These are phyloP conservation scores for Oceanodroma leucorhoa DNA, from an alignment of 2,797 vertebrate species.

Conservation along the genomic window DNA sequence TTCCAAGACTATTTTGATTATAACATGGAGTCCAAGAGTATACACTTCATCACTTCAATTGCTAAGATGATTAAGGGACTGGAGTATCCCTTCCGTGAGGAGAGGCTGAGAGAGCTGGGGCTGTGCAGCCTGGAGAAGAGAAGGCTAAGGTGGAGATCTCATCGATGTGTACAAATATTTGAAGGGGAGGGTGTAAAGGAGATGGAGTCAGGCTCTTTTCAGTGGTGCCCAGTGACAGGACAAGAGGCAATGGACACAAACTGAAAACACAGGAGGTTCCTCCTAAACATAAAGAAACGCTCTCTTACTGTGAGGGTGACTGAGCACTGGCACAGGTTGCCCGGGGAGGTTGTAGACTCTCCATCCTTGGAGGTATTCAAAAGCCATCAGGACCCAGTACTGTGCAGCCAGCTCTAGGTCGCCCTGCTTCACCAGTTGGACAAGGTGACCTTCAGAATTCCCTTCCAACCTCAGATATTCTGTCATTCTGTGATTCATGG, in stretches of 20 bases:
- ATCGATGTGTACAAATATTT: background rate
- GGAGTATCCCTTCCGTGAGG: background rate
- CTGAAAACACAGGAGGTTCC: background rate
- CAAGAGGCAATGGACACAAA: background rate
- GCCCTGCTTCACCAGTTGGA: background rate
- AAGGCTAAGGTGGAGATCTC: background rate
- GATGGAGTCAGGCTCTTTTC: background rate
- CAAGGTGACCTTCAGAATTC: background rate
- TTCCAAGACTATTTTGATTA: background rate
- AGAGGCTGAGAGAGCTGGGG: background rate
- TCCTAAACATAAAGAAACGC: accelerated
- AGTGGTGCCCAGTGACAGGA: too few relatives aligned
- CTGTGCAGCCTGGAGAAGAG: background rate
- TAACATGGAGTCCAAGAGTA: background rate
- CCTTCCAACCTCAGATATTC: background rate
- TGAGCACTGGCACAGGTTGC: background rate
- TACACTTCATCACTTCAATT: accelerated
- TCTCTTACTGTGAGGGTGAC: background rate
- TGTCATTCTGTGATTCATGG: background rate
- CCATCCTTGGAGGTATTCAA: background rate
- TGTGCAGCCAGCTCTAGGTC: accelerated
- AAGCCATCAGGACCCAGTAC: background rate
- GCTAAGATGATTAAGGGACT: background rate
- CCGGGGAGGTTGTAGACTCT: background rate
- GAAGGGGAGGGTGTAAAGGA: background rate